Base-by-base conservation (phyloP, 2,888 invertebrate genomes). In the Craniophora ligustri region DNA sequence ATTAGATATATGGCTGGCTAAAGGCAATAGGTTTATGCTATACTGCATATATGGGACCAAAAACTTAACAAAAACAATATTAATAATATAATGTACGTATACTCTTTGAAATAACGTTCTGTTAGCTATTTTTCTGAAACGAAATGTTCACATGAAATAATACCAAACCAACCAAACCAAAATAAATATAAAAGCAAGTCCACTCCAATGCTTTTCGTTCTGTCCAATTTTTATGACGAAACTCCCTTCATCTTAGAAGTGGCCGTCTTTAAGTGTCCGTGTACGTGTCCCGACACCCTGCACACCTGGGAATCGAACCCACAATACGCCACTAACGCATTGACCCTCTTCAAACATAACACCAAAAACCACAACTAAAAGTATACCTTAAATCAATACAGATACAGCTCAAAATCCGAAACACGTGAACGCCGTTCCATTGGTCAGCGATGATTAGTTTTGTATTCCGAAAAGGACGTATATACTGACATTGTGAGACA, bases 271-370 rank as follows among this genome's bases (percentile, higher is more conserved):
- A 92, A 92, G 91, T 92, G 91, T 88, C 79, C 81, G 68, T 83
- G 89, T 89, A 92, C 92, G 91, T 90, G 91, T 81, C 82, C 78
- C 85, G 77, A 86, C 91, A 84, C 88, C 86, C 84, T 79, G 84
- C 82, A 85, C 93, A 92, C 93, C 93, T 93, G 93, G 93, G 94
- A 94, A 92, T 94, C 91, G 88, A 93, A 93, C 87, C 89, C 88
- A 82, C 92, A 89, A 89, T 87, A 86, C 87, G 85, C 78, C 81
- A 84, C 91, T 88, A 87, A 86, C 88, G 87, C 84, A 79, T 86
- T 89, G 91, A 91, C 91, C 91, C 92, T 78, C 81, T 60, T 57
- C 61, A 79, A 81, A 82, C 50, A 76, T 67, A 78, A 56, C 62
- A 58, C 18, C 30, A 39, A 46, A 54, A 40, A 38, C 21, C 8